These are phyloP conservation scores for Archivesica marissinica DNA, from an alignment of 1,140 invertebrate genomes.

Conservation along the genomic window DNA sequence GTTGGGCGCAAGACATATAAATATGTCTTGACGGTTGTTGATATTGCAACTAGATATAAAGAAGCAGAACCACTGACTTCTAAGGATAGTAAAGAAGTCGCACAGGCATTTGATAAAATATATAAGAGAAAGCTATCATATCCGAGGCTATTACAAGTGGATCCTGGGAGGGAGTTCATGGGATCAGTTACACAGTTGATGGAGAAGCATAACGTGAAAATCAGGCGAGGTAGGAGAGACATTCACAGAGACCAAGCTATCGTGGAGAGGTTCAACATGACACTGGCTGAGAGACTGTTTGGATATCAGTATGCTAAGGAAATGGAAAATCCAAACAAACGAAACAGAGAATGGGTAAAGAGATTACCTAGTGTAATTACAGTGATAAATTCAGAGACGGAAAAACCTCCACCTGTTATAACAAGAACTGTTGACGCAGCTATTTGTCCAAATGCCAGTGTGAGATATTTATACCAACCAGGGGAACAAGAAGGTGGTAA, in stretches of 20 bases:
- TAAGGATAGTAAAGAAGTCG: slow-evolving; percentile 57
- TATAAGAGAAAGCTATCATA: slow-evolving; percentile 61
- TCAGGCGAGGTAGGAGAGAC: slow-evolving; percentile 40
- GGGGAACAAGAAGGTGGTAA: slow-evolving; percentile 65
- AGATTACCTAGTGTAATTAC: slow-evolving; percentile 46
- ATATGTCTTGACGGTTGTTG: slow-evolving; percentile 63
- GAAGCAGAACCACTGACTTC: slow-evolving; percentile 61
- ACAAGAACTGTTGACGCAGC: slow-evolving; percentile 19
- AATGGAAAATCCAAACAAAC: slow-evolving; percentile 29
- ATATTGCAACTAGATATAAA: slow-evolving; percentile 61
- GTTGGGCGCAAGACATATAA: slow-evolving; percentile 53
- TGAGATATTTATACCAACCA: slow-evolving; percentile 60
- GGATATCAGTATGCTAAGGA: slow-evolving; percentile 63
- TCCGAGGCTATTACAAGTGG: slow-evolving; percentile 61
- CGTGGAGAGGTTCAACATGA: slow-evolving; percentile 57
- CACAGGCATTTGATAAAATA: slow-evolving; percentile 55
- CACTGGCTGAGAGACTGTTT: slow-evolving; percentile 64
- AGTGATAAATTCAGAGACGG: slow-evolving; percentile 43
- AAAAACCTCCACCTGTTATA: slow-evolving; percentile 34
- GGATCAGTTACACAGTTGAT: slow-evolving; percentile 43
- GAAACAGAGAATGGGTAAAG: slow-evolving; percentile 49
- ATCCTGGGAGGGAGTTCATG: slow-evolving; percentile 63
- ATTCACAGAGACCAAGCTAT: slow-evolving; percentile 56
- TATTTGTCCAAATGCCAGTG: slow-evolving; percentile 18
- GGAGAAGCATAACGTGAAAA: slow-evolving; percentile 51